phyloP scores from a whole-genome alignment of 2,113 vertebrate genomes.

The Syngnathus typhle region DNA sequence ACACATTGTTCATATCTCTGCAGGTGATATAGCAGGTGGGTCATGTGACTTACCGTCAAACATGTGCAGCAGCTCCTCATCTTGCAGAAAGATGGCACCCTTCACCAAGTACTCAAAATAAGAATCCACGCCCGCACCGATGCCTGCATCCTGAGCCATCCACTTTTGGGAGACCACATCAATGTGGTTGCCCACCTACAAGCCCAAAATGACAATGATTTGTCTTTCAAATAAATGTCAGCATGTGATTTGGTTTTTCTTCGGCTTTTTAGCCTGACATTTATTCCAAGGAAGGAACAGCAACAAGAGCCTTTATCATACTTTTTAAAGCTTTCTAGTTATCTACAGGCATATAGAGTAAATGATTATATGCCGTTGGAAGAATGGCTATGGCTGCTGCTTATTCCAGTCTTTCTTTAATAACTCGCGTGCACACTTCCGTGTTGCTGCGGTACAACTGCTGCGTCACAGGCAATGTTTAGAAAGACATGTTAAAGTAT shows the following conservation, averaged over 20 bases:
- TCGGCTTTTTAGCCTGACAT: neutral
- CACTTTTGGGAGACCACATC: slow-evolving; percentile 90
- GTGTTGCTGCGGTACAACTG: too few species aligned
- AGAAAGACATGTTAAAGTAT: too few species aligned
- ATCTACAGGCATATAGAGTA: too few species aligned
- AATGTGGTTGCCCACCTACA: slow-evolving; percentile 95
- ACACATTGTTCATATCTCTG: neutral
- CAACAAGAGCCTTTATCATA: neutral
- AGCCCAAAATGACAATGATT: neutral
- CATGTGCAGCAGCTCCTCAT: slow-evolving; percentile 87
- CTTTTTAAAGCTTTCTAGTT: too few species aligned
- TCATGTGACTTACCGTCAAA: slow-evolving; percentile 74
- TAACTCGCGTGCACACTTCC: too few species aligned
- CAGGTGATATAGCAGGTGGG: neutral
- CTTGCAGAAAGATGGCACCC: slow-evolving; percentile 91
- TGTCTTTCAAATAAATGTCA: neutral
- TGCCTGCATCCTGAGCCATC: slow-evolving; percentile 95
- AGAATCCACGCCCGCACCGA: slow-evolving; percentile 93
- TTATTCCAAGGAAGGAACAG: neutral
- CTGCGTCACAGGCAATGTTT: too few species aligned
- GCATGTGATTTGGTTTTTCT: neutral
- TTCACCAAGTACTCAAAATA: slow-evolving; percentile 98
- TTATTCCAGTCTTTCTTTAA: too few species aligned
- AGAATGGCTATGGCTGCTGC: too few species aligned
- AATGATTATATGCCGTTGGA: too few species aligned